Evolutionary conservation across 1,140 invertebrate genomes (phyloP).

Genomic region (Drosophila trapezifrons): DNA sequence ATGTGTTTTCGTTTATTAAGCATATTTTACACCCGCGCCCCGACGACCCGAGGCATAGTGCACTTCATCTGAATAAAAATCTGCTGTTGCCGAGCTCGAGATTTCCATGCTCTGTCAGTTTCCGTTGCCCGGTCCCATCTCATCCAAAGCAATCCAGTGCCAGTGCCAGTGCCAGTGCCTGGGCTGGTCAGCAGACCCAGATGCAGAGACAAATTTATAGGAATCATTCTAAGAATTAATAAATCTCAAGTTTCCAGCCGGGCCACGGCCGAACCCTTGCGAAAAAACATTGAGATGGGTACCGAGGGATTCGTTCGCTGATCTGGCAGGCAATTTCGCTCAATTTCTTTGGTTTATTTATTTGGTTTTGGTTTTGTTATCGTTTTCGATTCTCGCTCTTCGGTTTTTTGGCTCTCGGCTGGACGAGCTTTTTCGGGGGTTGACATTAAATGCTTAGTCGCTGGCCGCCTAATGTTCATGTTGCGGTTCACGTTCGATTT

Average conservation of each 20-base stretch:
- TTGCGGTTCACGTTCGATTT: conserved; percentile 81
- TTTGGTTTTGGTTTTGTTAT: conserved; percentile 41
- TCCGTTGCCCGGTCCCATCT: conserved; percentile 19
- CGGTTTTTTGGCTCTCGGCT: background rate
- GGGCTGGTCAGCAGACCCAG: conserved; percentile 31
- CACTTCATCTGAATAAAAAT: conserved; percentile 37
- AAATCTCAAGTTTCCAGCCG: conserved; percentile 76
- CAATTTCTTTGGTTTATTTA: conserved; percentile 53
- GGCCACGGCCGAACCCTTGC: conserved; percentile 30
- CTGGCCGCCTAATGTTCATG: conserved; percentile 80
- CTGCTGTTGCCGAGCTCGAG: conserved; percentile 19
- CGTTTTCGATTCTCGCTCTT: conserved; percentile 9
- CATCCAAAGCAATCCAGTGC: conserved; percentile 1
- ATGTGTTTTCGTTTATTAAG: conserved; percentile 18
- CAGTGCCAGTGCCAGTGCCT: conserved; percentile 2
- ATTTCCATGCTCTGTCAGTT: conserved; percentile 45
- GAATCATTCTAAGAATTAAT: conserved; percentile 78
- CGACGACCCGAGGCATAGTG: conserved; percentile 2
- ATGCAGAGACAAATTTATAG: conserved; percentile 48
- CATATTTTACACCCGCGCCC: conserved; percentile 7
- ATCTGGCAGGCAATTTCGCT: conserved; percentile 70
- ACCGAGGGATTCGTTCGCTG: conserved; percentile 46
- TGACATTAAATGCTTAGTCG: conserved; percentile 80
- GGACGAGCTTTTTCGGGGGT: conserved; percentile 24
- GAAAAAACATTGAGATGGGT: conserved; percentile 70